Percentiles rank a stretch among this genome's conserved stretches.
These are phyloP conservation scores for Macrosoma leucophasiata DNA, from an alignment of 2,888 invertebrate species.

Conservation along the genomic window DNA sequence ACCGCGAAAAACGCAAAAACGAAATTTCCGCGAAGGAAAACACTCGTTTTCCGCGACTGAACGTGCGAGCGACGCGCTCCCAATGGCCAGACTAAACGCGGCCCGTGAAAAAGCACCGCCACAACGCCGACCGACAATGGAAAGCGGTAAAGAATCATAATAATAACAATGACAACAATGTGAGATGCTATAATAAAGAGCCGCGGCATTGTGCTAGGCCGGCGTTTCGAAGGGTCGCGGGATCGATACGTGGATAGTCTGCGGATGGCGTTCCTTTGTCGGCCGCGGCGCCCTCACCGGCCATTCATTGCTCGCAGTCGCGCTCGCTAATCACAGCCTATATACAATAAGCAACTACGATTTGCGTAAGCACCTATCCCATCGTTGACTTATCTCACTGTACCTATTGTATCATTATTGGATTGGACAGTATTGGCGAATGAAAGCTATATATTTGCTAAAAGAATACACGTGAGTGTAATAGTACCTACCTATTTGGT, in stretches of 20 bases:
- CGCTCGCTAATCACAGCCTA: constrained; percentile 59
- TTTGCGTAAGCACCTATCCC: no score
- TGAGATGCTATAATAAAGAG: constrained; percentile 77
- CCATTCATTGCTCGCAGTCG: constrained; percentile 55
- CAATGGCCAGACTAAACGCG: constrained; percentile 74
- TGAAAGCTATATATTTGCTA: no score
- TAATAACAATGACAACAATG: constrained; percentile 77
- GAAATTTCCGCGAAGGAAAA: constrained; percentile 65
- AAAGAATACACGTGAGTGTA: no score
- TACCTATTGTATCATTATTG: no score
- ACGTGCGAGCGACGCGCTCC: constrained; percentile 74
- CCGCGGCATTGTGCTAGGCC: constrained; percentile 72
- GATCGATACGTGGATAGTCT: constrained; percentile 72
- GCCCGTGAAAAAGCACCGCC: constrained; percentile 75
- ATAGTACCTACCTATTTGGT: no score
- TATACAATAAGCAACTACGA: constrained; percentile 25
- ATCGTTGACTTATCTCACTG: no score
- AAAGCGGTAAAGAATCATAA: constrained; percentile 77
- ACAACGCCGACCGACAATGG: constrained; percentile 75
- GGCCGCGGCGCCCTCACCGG: constrained; percentile 33
- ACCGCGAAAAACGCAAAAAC: constrained; percentile 46
- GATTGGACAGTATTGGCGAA: no score
- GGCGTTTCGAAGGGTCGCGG: constrained; percentile 72
- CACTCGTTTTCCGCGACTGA: constrained; percentile 70
- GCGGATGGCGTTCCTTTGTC: constrained; percentile 65